These are phyloP conservation scores for Agrochola lota DNA, from an alignment of 2,888 invertebrate genomes.

Conservation along the genomic window DNA sequence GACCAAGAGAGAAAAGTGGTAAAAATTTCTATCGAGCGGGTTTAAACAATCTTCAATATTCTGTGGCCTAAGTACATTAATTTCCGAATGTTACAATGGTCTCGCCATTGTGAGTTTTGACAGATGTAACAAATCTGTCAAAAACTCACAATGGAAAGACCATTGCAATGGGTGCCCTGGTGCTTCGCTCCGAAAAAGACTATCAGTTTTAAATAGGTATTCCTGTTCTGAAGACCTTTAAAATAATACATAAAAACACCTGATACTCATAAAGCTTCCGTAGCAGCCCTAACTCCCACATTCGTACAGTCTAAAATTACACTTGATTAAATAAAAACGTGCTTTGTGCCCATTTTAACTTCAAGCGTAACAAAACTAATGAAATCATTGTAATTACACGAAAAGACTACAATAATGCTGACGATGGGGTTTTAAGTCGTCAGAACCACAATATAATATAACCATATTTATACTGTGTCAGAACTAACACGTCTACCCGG, in stretches of 20 bases:
- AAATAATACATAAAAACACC: not conserved
- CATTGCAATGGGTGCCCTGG: not conserved
- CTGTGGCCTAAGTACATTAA: not conserved
- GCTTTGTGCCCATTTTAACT: constrained; percentile 47
- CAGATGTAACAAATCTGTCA: not conserved
- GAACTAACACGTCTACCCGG: not conserved
- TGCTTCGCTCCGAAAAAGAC: not conserved
- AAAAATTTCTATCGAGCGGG: not conserved
- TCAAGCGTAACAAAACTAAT: constrained; percentile 46
- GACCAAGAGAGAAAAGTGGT: not conserved
- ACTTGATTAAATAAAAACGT: constrained; percentile 66
- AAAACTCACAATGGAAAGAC: not conserved
- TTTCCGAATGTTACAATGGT: not conserved
- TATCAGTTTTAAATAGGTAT: not conserved
- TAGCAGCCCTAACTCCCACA: constrained; percentile 49
- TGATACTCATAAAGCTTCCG: not conserved
- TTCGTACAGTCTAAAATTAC: constrained; percentile 59
- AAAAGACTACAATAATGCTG: not conserved
- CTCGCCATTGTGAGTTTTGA: not conserved
- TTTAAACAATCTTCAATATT: not conserved
- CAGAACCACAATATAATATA: too few species aligned
- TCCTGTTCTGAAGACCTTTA: not conserved
- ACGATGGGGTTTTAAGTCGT: not conserved
- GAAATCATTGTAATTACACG: not conserved
- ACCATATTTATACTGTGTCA: too few species aligned